These are phyloP conservation scores for Tortrix viridana DNA, from an alignment of 2,888 invertebrate species.

Conservation along the genomic window DNA sequence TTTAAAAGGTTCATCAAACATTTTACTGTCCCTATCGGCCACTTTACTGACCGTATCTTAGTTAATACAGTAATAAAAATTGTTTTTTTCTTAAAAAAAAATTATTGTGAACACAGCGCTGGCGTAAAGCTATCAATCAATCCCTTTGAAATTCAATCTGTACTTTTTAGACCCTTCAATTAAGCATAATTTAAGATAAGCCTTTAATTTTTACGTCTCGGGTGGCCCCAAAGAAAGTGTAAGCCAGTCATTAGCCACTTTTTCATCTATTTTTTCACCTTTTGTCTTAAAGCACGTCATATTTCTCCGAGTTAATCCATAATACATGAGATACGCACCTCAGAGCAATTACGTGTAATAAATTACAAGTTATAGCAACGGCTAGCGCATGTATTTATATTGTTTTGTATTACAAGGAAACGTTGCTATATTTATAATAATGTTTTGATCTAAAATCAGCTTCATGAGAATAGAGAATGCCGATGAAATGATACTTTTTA, in stretches of 20 bases:
- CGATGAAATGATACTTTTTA: constrained; percentile 44
- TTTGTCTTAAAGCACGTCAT: constrained; percentile 75
- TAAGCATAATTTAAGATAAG: constrained; percentile 82
- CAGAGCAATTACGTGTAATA: constrained; percentile 81
- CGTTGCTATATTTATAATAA: constrained; percentile 29
- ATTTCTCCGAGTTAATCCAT: constrained; percentile 76
- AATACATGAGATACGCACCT: constrained; percentile 74
- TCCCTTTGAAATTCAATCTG: constrained; percentile 77
- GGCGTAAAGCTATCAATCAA: constrained; percentile 76
- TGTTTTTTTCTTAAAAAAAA: constrained; percentile 54
- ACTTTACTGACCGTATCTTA: constrained; percentile 42
- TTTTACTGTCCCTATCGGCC: constrained; percentile 43
- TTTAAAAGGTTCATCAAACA: constrained; percentile 25
- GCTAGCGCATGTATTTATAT: constrained; percentile 63
- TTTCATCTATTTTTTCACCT: constrained; percentile 66
- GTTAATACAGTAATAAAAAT: constrained; percentile 63
- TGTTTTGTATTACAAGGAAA: constrained; percentile 30
- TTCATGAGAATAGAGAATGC: constrained; percentile 54
- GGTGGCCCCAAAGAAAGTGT: constrained; percentile 77
- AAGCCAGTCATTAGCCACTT: constrained; percentile 76
- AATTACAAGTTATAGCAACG: constrained; percentile 77
- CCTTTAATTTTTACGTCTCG: constrained; percentile 80
- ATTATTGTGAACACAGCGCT: constrained; percentile 59
- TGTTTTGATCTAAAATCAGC: constrained; percentile 45
- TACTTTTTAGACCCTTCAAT: constrained; percentile 77